Conservation (phyloP, 2,888 invertebrate species). For the Diarsia brunnea region DNA sequence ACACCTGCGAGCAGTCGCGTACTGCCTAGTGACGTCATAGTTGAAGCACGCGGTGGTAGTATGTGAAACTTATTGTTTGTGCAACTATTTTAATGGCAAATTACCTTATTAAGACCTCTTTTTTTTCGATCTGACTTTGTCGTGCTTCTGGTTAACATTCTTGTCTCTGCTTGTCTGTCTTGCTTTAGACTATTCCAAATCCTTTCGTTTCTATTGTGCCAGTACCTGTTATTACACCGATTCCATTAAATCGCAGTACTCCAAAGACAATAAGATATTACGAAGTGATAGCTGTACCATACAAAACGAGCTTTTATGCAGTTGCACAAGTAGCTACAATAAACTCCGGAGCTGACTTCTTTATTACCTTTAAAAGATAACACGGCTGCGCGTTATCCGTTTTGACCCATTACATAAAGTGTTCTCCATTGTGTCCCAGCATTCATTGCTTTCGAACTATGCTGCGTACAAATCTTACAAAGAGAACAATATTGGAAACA, state of each 20-base stretch:
- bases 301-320: constrained; percentile 68
- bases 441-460: constrained; percentile 68
- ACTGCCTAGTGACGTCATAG: constrained; percentile 74
- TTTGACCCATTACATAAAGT: constrained; percentile 86
- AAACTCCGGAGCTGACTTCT: constrained; percentile 82
- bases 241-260: constrained; percentile 23
- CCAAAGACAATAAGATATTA: constrained; percentile 58
- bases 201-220: constrained; percentile 6
- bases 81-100: constrained; percentile 55
- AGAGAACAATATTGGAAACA: constrained; percentile 56
- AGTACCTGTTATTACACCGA: constrained; percentile 25
- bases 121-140: constrained; percentile 2
- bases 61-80: constrained; percentile 63
- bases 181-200: constrained; percentile 1
- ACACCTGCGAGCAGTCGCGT: constrained; percentile 73
- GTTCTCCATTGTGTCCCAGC: constrained; percentile 80
- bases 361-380: constrained; percentile 86
- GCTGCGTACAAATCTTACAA: constrained; percentile 62
- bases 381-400: constrained; percentile 80
- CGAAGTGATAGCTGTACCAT: constrained; percentile 50
- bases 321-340: constrained; percentile 82
- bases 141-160: constrained; percentile 6
- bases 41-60: constrained; percentile 69
- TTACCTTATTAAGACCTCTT: constrained; percentile 25
- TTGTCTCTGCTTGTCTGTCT: background rate